Evolutionary conservation across 2,888 invertebrate species (phyloP).

Genomic region (Catonia carolina): DNA sequence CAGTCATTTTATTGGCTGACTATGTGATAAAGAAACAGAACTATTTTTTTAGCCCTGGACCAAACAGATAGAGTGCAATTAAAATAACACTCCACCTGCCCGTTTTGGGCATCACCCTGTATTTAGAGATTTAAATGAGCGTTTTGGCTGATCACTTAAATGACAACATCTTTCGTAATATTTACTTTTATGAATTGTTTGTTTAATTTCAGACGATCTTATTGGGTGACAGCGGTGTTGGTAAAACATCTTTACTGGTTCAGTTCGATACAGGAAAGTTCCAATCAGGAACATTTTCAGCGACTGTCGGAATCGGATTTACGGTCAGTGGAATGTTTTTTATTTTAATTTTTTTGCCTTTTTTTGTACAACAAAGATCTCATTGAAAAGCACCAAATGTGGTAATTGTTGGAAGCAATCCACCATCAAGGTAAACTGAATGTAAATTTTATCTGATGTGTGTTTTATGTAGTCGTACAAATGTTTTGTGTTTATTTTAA

Average conservation of each 20-base stretch:
- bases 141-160: no score
- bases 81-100: no score
- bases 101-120: no score
- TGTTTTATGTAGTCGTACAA: not conserved
- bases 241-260: constrained; percentile 85
- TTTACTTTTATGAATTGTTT: no score
- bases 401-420: constrained; percentile 8
- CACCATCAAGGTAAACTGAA: not conserved
- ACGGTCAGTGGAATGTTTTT: constrained; percentile 66
- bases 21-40: no score
- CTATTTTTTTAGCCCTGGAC: no score
- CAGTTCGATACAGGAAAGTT: constrained; percentile 92
- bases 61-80: no score
- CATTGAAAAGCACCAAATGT: not conserved
- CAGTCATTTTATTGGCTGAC: no score
- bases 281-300: constrained; percentile 84
- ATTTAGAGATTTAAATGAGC: no score
- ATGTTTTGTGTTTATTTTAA: not conserved
- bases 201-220: constrained; percentile 83
- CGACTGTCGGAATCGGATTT: constrained; percentile 91
- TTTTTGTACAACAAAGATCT: not conserved
- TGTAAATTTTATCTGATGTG: not conserved
- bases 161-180: no score
- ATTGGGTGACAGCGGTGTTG: constrained; percentile 90
- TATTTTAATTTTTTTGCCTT: not conserved